A percentile compares a stretch with the other conserved stretches of the same genome.
Conservation (phyloP, 2,797 vertebrate genomes). For the Enteromius anoplus region DNA sequence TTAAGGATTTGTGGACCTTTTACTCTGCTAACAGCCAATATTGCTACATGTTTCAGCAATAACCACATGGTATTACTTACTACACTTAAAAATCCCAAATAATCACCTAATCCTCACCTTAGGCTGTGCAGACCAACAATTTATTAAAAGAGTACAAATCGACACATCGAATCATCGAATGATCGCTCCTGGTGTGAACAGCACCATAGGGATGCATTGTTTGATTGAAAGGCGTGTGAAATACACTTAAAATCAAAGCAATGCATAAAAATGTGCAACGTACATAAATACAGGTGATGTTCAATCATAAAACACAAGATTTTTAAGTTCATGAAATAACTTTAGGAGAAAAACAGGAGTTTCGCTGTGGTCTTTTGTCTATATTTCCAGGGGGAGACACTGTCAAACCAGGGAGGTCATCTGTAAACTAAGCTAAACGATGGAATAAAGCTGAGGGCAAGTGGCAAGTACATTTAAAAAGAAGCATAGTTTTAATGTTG, state of each 20-base stretch:
- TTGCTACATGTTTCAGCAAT: background rate
- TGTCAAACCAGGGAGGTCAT: background rate
- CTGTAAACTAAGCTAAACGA: background rate
- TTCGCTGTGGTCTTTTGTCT: background rate
- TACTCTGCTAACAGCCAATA: background rate
- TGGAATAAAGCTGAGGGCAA: conserved; percentile 19
- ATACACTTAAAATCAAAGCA: background rate
- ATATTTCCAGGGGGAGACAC: background rate
- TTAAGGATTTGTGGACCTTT: background rate
- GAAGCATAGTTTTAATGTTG: background rate
- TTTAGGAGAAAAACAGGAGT: background rate
- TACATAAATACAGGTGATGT: background rate
- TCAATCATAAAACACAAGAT: background rate
- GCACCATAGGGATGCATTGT: no score
- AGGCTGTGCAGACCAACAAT: no score
- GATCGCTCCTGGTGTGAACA: no score
- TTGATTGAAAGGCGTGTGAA: no score
- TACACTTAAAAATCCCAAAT: no score
- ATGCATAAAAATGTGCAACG: background rate
- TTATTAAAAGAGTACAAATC: no score
- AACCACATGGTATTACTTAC: background rate
- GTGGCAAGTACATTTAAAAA: conserved; percentile 5
- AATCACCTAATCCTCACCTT: no score
- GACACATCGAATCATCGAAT: no score
- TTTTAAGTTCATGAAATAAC: background rate